Evolutionary conservation across 2,888 invertebrate species (phyloP).

Genomic region (Cataglyphis livida): DNA sequence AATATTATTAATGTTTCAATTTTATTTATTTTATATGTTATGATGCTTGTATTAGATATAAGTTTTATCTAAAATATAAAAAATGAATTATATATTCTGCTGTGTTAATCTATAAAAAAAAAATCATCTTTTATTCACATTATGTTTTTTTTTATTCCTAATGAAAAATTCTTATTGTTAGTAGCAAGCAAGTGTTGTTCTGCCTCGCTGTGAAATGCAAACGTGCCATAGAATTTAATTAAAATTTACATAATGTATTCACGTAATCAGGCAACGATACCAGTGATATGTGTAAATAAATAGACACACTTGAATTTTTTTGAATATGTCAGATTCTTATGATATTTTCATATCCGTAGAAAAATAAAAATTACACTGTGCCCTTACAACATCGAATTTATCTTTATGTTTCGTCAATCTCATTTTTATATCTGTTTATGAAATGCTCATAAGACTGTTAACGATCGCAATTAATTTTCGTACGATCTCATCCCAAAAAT

Average conservation of each 20-base stretch:
- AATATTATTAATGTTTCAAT: not conserved
- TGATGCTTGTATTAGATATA: not conserved
- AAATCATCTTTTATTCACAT: not conserved
- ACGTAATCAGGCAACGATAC: constrained; percentile 19
- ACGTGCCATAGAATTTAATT: constrained; percentile 17
- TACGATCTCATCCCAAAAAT: not conserved
- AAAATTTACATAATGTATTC: constrained; percentile 30
- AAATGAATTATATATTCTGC: not conserved
- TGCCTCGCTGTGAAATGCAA: not conserved
- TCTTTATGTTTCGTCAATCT: not conserved
- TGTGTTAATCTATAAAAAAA: not conserved
- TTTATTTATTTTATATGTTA: not conserved
- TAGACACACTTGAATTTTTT: constrained; percentile 22
- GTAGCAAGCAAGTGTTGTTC: not conserved
- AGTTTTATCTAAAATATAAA: not conserved
- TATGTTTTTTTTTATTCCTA: not conserved
- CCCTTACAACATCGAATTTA: not conserved
- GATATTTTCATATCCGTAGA: not conserved
- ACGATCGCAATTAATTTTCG: not conserved
- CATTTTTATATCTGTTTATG: not conserved
- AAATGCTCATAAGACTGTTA: not conserved
- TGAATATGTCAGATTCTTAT: not conserved
- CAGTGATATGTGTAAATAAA: not conserved
- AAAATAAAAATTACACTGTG: not conserved
- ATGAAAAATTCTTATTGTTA: not conserved